These are phyloP conservation scores for Uropsilus gracilis DNA, from an alignment of 2,113 vertebrate species.

Conservation along the genomic window DNA sequence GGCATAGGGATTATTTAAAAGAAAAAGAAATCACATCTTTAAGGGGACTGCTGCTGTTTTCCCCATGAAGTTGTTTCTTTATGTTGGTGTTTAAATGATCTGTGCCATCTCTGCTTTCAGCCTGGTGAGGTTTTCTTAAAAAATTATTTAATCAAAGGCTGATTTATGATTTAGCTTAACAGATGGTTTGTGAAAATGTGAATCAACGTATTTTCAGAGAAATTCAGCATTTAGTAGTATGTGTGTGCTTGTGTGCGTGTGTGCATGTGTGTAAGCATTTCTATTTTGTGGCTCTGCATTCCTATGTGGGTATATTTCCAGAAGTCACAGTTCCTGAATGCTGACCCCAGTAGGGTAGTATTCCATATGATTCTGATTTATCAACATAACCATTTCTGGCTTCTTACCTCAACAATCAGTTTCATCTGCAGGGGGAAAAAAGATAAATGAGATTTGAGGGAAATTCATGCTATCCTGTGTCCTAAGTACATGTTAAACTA, in stretches of 20 bases:
- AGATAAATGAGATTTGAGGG: constrained; percentile 34
- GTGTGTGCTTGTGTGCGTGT: background rate
- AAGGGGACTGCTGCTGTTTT: constrained; percentile 63
- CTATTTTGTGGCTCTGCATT: background rate
- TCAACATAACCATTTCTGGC: constrained; percentile 20
- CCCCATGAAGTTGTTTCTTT: constrained; percentile 78
- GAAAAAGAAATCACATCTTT: constrained; percentile 68
- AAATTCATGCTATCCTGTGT: background rate
- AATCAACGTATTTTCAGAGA: constrained; percentile 80
- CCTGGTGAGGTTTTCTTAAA: constrained; percentile 34
- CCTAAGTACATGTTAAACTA: constrained; percentile 59
- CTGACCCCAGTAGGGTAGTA: background rate
- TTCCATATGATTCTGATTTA: constrained; percentile 58
- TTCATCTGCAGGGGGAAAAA: background rate
- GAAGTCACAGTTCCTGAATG: background rate
- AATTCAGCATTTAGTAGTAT: constrained; percentile 55
- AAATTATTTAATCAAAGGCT: constrained; percentile 87
- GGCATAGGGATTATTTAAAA: constrained; percentile 79
- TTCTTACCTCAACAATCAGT: constrained; percentile 49
- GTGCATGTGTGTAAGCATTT: background rate
- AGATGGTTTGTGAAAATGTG: constrained; percentile 79
- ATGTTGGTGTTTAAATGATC: constrained; percentile 69
- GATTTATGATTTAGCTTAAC: constrained; percentile 84
- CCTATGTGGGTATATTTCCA: background rate
- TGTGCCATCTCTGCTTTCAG: constrained; percentile 64